A percentile compares a stretch with the other conserved stretches of the same genome.
Conservation (phyloP, 2,113 vertebrate genomes). For the Gallinago media region DNA sequence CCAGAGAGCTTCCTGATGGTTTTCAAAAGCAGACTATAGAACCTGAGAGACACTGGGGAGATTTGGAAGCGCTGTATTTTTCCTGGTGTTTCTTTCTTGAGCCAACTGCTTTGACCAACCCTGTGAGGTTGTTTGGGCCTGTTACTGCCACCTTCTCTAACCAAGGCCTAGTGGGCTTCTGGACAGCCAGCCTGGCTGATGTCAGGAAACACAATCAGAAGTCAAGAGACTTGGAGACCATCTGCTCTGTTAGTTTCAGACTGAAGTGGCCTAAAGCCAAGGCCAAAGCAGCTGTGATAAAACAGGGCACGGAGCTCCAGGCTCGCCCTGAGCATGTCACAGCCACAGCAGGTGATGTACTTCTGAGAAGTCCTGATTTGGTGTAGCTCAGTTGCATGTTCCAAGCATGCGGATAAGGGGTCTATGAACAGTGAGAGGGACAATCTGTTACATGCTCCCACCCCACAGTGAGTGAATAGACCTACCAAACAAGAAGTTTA, state of each 20-base stretch:
- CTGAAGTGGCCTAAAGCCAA: background rate
- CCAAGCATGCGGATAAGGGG: background rate
- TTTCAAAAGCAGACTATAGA: background rate
- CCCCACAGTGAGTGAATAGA: background rate
- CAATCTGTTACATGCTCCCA: background rate
- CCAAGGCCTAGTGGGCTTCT: background rate
- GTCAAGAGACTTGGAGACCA: background rate
- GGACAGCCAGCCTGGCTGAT: background rate
- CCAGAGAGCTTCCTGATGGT: background rate
- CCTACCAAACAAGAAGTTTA: background rate
- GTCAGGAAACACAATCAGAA: background rate
- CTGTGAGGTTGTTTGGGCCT: background rate
- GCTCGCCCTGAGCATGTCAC: background rate
- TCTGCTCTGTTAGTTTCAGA: background rate
- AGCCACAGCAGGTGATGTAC: background rate
- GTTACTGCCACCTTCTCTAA: background rate
- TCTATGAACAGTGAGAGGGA: background rate
- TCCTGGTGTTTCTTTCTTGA: background rate
- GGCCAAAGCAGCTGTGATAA: background rate
- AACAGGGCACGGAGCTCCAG: background rate
- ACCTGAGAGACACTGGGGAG: background rate
- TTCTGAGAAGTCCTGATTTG: background rate
- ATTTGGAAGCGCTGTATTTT: background rate
- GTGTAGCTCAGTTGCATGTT: background rate
- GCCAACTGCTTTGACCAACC: background rate